Conservation (phyloP, 2,888 invertebrate genomes). For the Acanthosoma haemorrhoidale region DNA sequence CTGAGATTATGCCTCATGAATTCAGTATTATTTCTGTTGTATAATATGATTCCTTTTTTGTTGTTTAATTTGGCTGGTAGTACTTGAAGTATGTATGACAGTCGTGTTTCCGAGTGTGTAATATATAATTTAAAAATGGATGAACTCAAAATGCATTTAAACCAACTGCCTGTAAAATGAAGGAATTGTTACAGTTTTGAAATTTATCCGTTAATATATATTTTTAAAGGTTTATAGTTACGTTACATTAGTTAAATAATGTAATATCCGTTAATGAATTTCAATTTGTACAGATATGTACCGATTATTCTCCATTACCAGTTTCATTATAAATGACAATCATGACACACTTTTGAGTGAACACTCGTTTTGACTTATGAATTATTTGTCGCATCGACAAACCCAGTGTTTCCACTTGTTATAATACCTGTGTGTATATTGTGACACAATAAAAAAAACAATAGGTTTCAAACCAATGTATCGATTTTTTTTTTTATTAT, state of each 20-base stretch:
- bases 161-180: slow-evolving; percentile 12
- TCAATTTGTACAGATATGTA: slow-evolving; percentile 36
- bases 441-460: slow-evolving; percentile 22
- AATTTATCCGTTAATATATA: slow-evolving; percentile 21
- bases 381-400: slow-evolving; percentile 32
- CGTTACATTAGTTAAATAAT: slow-evolving; percentile 8
- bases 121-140: neutral
- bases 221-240: slow-evolving; percentile 14
- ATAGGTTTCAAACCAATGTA: slow-evolving; percentile 5
- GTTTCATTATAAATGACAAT: slow-evolving; percentile 34
- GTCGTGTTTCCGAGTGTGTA: neutral
- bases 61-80: neutral
- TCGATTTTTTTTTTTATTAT: neutral
- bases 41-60: neutral
- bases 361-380: slow-evolving; percentile 25
- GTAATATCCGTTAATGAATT: slow-evolving; percentile 13
- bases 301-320: slow-evolving; percentile 19
- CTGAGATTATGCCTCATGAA: slow-evolving; percentile 18
- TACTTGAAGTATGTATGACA: neutral
- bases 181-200: slow-evolving; percentile 20
- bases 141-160: slow-evolving; percentile 16
- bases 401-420: slow-evolving; percentile 18
- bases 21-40: slow-evolving; percentile 22
- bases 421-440: slow-evolving; percentile 23
- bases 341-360: slow-evolving; percentile 20